Base-by-base conservation (phyloP, 2,797 vertebrate species). In the Picus viridis region DNA sequence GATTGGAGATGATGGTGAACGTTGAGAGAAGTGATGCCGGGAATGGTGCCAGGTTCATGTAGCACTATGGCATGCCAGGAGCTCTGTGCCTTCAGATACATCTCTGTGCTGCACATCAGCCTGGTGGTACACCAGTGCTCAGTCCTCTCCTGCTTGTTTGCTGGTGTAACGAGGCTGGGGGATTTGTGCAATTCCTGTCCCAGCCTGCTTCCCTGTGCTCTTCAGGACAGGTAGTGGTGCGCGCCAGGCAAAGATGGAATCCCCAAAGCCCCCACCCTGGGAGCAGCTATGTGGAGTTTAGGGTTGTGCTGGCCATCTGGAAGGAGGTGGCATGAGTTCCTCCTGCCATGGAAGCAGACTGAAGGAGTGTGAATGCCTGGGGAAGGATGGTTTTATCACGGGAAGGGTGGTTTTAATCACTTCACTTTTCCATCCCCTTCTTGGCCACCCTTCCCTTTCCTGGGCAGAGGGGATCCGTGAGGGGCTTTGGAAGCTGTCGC, bases 401-500 rank as follows among this genome's bases (percentile, higher is more conserved):
- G n/a, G 12, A 85, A 84, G 76, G 86, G 49, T 76, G 72, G 62
- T 89, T 95, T 89, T 93, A 87, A 90, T 96, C 64, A 32, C 89
- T 2, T 90, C 91, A 82, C 88, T 91, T 59, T 73, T 41, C 64
- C 51, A 30, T 43, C 36, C 41, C 13, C 76, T 63, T 54, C 47
- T 61, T 0, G 3, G 24, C 62, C n/a, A 3, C 27, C 54, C 30
- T 83, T 53, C 68, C 32, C 36, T 62, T 73, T 72, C 15, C 64
- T 27, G 75, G 75, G 82, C 75, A 6, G 64, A 89, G 79, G 79
- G 59, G 62, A 11, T 65, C 59, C 0, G 1, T 0, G 7, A 84
- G 64, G 93, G 83, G 45, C 92, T 95, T 89, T 45, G 96, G 95
- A 95, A 97, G 97, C 97, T 98, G 98, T 98, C 95, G 92, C 96